These are phyloP conservation scores for Julus scanicus DNA, from an alignment of 2,888 invertebrate genomes.

Conservation along the genomic window DNA sequence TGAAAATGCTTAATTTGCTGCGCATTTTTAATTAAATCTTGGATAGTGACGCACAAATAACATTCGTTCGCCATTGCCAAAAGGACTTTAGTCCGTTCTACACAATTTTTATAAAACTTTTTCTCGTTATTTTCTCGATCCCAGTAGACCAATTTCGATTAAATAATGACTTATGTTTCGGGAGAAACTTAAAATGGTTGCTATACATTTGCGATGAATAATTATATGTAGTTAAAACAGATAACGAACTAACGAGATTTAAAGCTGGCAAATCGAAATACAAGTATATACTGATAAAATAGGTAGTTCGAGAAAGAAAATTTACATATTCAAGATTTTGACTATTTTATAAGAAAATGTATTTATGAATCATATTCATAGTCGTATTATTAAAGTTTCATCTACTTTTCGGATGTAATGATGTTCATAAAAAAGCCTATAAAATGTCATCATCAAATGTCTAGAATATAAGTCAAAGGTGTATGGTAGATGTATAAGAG, in stretches of 20 bases:
- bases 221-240: background rate
- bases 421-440: no score
- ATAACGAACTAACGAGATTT: background rate
- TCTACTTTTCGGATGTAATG: no score
- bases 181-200: background rate
- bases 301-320: no score
- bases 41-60: background rate
- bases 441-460: no score
- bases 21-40: slow-evolving; percentile 31
- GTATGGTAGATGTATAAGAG: no score
- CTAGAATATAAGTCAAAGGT: no score
- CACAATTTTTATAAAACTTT: background rate
- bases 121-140: background rate
- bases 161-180: background rate
- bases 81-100: background rate
- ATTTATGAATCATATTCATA: no score
- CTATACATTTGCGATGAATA: background rate
- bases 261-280: background rate
- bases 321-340: no score
- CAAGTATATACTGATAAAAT: background rate
- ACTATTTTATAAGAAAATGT: no score
- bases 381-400: no score
- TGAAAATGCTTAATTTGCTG: slow-evolving; percentile 31
- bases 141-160: background rate
- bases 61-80: background rate